Base-by-base conservation (phyloP, 2,888 invertebrate species). In the Cataglyphis altisquamis region DNA sequence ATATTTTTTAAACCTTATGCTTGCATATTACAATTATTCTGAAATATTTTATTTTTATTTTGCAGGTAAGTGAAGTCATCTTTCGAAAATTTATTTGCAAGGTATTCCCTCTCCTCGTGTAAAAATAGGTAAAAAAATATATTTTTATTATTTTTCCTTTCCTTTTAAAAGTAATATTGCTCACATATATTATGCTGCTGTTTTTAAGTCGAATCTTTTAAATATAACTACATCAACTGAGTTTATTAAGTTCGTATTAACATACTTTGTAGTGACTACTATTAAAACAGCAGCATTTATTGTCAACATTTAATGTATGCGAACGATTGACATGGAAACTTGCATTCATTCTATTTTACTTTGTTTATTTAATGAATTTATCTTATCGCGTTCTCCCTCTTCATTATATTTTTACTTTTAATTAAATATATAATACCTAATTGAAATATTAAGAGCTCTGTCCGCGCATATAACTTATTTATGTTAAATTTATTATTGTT, bases 1-100 rank as follows among this genome's bases (percentile, higher is more conserved):
- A 70, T 32, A 5, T 72, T 36, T 63, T 10, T 45, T 32, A 18
- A 21, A 72, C 0, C 41, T 32, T 41, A n/a, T 45, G 21, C 1
- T 21, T 55, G 67, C 52, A 0, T 10, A n/a, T 57, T 21, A 70
- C 18, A 70, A 45, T 70, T 57, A 12, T 41, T 41, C 21, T 57
- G 12, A 57, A 21, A 9, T 41, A n/a, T 55, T 75, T 32, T 10
- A 3, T 64, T 45, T 84, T 66, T 87, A 25, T 84, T 80, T 88
- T 85, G 25, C 66, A 84, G 80, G 77, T 85, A 85, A 88, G 77
- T 84, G 63, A 62, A 60, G 25, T 15, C 9, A 12, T 32, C n/a
- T 62, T n/a, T 21, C 60, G 6, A n/a, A 3, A 52, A 52, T n/a
- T n/a, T 0, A 52, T 12, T 52, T 25, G 41, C 32, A 39, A 21